phyloP scores from a whole-genome alignment of 2,888 invertebrate species.

The Drosophila falleni region DNA sequence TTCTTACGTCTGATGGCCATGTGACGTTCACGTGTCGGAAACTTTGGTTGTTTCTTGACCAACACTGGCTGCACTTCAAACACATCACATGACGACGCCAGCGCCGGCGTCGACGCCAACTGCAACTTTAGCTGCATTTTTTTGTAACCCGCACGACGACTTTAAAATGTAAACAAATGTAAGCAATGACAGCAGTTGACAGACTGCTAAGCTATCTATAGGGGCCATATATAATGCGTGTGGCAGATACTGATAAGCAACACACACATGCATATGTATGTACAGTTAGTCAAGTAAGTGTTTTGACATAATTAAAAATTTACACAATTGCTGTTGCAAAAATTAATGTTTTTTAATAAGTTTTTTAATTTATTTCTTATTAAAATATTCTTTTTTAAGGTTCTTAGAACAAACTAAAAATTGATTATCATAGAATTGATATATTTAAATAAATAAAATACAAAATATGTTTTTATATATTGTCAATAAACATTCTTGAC shows the following conservation, averaged over 20 bases:
- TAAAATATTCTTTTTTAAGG: too few relatives aligned
- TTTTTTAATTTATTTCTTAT: too few relatives aligned
- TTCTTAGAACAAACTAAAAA: too few relatives aligned
- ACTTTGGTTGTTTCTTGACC: constrained; percentile 87
- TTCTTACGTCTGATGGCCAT: constrained; percentile 88
- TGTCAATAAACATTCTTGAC: too few relatives aligned
- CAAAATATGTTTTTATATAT: too few relatives aligned
- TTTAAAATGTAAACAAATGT: constrained; percentile 63
- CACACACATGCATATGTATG: not conserved
- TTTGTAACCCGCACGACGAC: constrained; percentile 16
- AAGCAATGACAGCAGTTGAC: constrained; percentile 49
- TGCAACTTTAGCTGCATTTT: constrained; percentile 63
- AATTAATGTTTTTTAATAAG: too few relatives aligned
- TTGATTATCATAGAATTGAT: too few relatives aligned
- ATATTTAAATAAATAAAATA: too few relatives aligned
- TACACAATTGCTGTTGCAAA: too few relatives aligned
- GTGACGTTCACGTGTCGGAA: constrained; percentile 90
- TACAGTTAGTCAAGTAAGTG: not conserved
- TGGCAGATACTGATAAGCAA: constrained; percentile 53
- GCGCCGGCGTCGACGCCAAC: constrained; percentile 12
- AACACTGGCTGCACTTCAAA: constrained; percentile 84
- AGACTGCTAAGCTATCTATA: constrained; percentile 43
- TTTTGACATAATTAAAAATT: too few relatives aligned
- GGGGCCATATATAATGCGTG: constrained; percentile 53
- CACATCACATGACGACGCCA: constrained; percentile 53